Base-by-base conservation (phyloP, 1,140 invertebrate genomes). In the Caenorhabditis inopinata region DNA sequence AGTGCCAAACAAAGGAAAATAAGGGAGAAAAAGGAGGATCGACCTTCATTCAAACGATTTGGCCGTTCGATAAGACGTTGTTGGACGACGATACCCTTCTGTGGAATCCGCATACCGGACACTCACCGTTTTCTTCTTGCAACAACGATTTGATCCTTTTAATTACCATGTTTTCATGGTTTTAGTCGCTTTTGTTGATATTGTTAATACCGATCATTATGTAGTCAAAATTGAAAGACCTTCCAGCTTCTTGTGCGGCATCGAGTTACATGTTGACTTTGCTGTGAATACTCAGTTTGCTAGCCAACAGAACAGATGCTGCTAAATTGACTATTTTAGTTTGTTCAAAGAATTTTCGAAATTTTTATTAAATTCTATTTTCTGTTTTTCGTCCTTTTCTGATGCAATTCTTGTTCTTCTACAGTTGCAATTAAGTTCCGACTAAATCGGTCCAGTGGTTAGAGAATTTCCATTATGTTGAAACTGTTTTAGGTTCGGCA, bases 41-140 rank as follows among this genome's bases (percentile, higher is more conserved):
- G 58, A 68, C 58, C 58, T 68, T 68, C 58, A 68, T 68, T 16
- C 58, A 68, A 68, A 68, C 58, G 58, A 68, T 68, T 68, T 68
- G 58, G 38, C 58, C 58, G 58, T 68, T 68, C 58, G 58, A 68
- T 68, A 68, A 68, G 58, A 68, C 32, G 51, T 27, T 51, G 49
- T 51, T 51, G 27, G 29, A 16, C 27, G 58, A 68, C 58, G 58
- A 68, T 68, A 68, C 58, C 58, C 32, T 21, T 68, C 12, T 32
- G 32, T 68, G 32, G 32, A 68, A 68, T 68, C 32, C 58, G 58
- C 32, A 18, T 58, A 58, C 51, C 27, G 7, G 53, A 4, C 27
- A 38, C 25, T 21, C n/a, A 6, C 32, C 58, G 32, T 42, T 12
- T 38, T 18, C 9, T n/a, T 68, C 23, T 68, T 68, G 58, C 58